Evolutionary conservation across 1,140 invertebrate genomes (phyloP).

Genomic region (Formica exsecta): DNA sequence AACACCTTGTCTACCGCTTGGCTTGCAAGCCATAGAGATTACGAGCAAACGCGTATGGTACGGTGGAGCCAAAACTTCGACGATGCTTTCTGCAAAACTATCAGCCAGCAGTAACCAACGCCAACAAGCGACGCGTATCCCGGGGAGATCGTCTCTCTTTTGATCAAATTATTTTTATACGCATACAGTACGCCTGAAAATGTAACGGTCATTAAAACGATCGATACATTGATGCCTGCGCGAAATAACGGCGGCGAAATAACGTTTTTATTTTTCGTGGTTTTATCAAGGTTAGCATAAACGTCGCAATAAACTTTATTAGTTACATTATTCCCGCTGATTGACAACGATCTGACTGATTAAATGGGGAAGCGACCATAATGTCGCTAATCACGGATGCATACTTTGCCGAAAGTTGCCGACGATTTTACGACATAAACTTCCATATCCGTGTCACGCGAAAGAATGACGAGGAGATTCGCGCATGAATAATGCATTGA

Average conservation of each 20-base stretch:
- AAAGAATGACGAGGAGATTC: conserved; percentile 76
- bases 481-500: conserved; percentile 80
- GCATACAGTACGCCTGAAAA: neutral
- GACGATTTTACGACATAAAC: conserved; percentile 60
- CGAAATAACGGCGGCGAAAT: neutral
- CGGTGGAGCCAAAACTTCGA: conserved; percentile 22
- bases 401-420: conserved; percentile 26
- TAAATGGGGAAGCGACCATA: neutral
- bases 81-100: conserved; percentile 35
- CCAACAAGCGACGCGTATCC: neutral
- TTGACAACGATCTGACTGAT: neutral
- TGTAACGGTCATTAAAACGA: neutral
- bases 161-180: conserved; percentile 29
- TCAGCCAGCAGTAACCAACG: neutral
- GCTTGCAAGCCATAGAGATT: conserved; percentile 73
- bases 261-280: neutral
- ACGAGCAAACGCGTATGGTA: conserved; percentile 57
- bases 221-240: neutral
- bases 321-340: neutral
- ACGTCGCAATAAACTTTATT: conserved; percentile 23
- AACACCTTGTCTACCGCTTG: conserved; percentile 82
- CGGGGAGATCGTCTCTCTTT: too few relatives aligned
- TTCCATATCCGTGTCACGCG: conserved; percentile 66
- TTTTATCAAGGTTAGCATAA: neutral
- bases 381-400: conserved; percentile 44